A percentile compares a stretch with the other conserved stretches of the same genome.
Evolutionary conservation across 2,113 vertebrate species (phyloP).

Genomic region (Peromyscus californicus): DNA sequence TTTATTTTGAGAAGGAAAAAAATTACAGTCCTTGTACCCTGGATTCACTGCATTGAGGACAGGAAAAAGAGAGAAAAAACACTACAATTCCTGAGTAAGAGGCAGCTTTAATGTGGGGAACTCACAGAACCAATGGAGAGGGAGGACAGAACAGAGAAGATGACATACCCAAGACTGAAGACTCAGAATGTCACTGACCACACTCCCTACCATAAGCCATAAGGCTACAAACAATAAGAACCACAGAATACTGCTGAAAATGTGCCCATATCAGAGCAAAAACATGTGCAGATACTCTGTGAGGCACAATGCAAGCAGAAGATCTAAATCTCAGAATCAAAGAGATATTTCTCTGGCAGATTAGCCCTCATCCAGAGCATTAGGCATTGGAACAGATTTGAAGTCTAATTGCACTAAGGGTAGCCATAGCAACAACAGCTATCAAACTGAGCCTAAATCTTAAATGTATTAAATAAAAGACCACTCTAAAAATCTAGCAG

Average conservation of each 20-base stretch:
- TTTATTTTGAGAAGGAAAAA: background rate
- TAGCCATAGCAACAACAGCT: slow-evolving; percentile 63
- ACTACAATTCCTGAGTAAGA: background rate
- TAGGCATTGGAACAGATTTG: background rate
- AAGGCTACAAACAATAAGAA: background rate
- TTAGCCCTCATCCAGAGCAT: background rate
- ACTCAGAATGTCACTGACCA: background rate
- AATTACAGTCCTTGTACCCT: background rate
- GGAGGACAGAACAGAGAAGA: too few species aligned
- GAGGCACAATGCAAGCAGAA: background rate
- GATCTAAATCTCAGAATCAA: background rate
- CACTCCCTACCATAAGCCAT: background rate
- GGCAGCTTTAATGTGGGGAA: background rate
- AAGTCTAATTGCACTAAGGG: slow-evolving; percentile 2
- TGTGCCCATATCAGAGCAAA: background rate
- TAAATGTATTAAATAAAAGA: slow-evolving; percentile 35
- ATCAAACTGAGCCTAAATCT: background rate
- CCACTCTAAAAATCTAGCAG: background rate
- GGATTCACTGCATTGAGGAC: background rate
- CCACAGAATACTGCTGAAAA: background rate
- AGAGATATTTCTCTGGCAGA: background rate
- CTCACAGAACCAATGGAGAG: background rate
- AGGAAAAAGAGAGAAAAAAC: fast-evolving
- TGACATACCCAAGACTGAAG: background rate
- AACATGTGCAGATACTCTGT: background rate